Base-by-base conservation (phyloP, 2,888 invertebrate species). In the Tethea ocularis region DNA sequence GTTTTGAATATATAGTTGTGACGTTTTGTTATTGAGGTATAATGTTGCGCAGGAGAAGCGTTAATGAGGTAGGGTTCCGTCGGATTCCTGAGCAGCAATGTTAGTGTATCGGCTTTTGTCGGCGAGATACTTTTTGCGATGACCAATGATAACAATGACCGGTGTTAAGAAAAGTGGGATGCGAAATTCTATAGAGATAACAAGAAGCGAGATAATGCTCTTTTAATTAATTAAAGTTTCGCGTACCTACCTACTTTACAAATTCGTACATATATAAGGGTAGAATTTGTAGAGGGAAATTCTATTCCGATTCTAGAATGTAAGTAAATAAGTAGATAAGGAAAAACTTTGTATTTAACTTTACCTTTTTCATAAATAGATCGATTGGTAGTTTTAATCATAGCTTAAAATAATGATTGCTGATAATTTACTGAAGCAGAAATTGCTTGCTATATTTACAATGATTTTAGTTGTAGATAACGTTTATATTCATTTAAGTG, bases 71-170 rank as follows among this genome's bases (percentile, higher is more conserved):
- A 75, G 78, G 83, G 84, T 85, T 83, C 86, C 83, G 80, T 82
- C 81, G 84, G 86, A 92, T 89, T 91, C 91, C 90, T 68, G 61
- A 67, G 71, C 80, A 83, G 88, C 84, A 77, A 88, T 87, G 91
- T 87, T 84, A 82, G 84, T 85, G 83, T 84, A 86, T 86, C 86
- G 82, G 86, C 91, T 88, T 92, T 93, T 92, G 92, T 92, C 92
- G 92, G 92, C 89, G 78, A 80, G 84, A 83, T 79, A 78, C 83
- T 92, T 92, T 92, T 92, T 93, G 91, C 85, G 92, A 93, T 92
- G 79, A 67, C 84, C 84, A 87, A 77, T 89, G 92, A 93, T 93
- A 90, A 89, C 87, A 86, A 87, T 83, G 86, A 82, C 82, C 86
- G 86, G 88, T 84, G 88, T 85, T 82, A 80, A 82, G 82, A 83